Percentiles rank a stretch among this genome's conserved stretches.
These are phyloP conservation scores for Ernsta delagoae DNA, from an alignment of 2,888 invertebrate species.

Conservation along the genomic window DNA sequence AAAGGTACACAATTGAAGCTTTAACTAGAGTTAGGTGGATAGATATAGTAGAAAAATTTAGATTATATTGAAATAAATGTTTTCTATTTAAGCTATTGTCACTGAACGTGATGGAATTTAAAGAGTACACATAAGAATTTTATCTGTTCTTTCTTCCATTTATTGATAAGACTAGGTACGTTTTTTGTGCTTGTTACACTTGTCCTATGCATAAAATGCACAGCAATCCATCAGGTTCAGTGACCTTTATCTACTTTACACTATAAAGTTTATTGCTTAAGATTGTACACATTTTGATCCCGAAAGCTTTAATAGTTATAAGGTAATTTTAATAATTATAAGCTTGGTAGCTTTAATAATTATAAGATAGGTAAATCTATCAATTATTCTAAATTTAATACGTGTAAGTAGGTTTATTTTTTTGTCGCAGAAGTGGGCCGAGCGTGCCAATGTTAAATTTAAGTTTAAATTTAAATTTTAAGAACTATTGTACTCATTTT, in stretches of 20 bases:
- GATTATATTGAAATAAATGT: neutral
- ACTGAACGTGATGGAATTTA: conserved; percentile 28
- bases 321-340: too few species aligned
- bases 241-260: conserved; percentile 29
- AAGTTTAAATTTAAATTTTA: conserved; percentile 34
- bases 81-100: neutral
- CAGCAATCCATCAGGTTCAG: conserved; percentile 31
- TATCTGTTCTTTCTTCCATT: conserved; percentile 15
- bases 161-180: neutral
- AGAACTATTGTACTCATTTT: neutral
- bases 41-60: conserved; percentile 26
- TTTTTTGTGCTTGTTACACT: conserved; percentile 30
- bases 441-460: conserved; percentile 73
- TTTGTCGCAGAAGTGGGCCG: conserved; percentile 67
- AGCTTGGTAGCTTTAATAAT: too few species aligned
- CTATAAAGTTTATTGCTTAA: conserved; percentile 35
- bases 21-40: conserved; percentile 62
- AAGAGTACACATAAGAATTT: conserved; percentile 29
- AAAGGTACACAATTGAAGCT: conserved; percentile 65
- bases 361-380: neutral
- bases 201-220: conserved; percentile 33
- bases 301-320: conserved; percentile 70
- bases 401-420: conserved; percentile 42
- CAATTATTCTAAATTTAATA: conserved; percentile 29
- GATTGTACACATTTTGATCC: neutral